These are phyloP conservation scores for Athalia rosae DNA, from an alignment of 2,888 invertebrate genomes.

Conservation along the genomic window DNA sequence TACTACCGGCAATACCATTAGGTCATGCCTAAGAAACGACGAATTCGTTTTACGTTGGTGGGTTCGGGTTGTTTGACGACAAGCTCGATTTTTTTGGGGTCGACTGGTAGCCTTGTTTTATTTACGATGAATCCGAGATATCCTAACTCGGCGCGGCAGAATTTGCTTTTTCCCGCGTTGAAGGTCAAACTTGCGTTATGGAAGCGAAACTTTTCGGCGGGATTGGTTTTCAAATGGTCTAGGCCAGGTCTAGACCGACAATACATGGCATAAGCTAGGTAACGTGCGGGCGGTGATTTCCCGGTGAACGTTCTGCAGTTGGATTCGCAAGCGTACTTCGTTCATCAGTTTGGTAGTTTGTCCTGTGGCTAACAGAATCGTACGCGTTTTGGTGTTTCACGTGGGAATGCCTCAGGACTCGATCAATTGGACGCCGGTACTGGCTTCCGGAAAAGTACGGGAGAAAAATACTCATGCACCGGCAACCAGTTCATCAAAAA, in stretches of 20 bases:
- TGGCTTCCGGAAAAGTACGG: neutral
- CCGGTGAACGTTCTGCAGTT: neutral
- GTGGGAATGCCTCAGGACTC: neutral
- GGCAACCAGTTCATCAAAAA: no score
- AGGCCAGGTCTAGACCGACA: constrained; percentile 8
- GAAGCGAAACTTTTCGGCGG: neutral
- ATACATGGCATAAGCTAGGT: neutral
- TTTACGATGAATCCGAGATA: constrained; percentile 40
- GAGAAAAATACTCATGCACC: no score
- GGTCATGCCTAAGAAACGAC: neutral
- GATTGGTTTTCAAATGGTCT: neutral
- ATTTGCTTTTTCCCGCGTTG: constrained; percentile 53
- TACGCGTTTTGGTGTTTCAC: neutral
- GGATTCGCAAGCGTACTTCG: neutral
- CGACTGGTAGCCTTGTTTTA: neutral
- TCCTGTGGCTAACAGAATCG: neutral
- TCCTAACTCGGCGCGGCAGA: constrained; percentile 52
- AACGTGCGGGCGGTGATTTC: no score
- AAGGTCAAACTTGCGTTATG: constrained; percentile 48
- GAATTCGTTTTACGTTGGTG: neutral
- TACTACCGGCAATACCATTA: constrained; percentile 11
- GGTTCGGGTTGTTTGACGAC: neutral
- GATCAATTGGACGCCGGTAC: neutral
- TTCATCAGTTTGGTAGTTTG: neutral
- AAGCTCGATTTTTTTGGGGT: neutral